Evolutionary conservation across 2,888 invertebrate species (phyloP), one percentile per base, ranked within the genome.

Genomic region (Nomada flava): DNA sequence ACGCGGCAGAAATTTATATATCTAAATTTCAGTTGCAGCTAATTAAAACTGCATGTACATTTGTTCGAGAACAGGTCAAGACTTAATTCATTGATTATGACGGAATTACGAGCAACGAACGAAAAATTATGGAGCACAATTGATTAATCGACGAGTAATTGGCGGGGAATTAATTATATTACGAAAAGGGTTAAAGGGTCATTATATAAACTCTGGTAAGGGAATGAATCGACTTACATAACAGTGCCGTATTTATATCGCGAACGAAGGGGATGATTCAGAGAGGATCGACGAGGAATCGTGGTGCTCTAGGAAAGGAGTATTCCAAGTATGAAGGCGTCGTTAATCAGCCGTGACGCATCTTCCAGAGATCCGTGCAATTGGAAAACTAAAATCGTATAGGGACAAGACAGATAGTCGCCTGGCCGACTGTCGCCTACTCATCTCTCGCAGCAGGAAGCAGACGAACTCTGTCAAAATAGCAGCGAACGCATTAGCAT

Each of bases 311-410:
- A 50, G 42, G 52, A 76, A 42, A 42, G 42, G n/a, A 52, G 82
- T 75, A 78, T 83, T 84, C 84, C 76, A 72, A 76, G 84, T 84
- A 84, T 70, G 83, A 84, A 74, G 55, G 62, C 71, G 76, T 83
- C 79, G 72, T 76, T 83, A 83, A 79, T 76, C 68, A 67, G 18
- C 44, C 55, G 53, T 84, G 84, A 84, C 83, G 83, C 84, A 84
- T 73, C 73, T 77, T 80, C 83, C 74, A 76, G 83, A 80, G 79
- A 80, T 79, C 50, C 71, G 60, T 57, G 79, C 79, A 76, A 79
- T 83, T 74, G 70, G 84, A 83, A 74, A 72, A 73, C 79, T 76
- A 84, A 84, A 83, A 71, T 83, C 68, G 78, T 79, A 47, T 70
- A 67, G 62, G 69, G 36, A 75, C 57, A 79, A 83, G 76, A 73